A percentile compares a stretch with the other conserved stretches of the same genome.
Conservation (phyloP, 2,888 invertebrate genomes). For the Eumerus sabulonum region DNA sequence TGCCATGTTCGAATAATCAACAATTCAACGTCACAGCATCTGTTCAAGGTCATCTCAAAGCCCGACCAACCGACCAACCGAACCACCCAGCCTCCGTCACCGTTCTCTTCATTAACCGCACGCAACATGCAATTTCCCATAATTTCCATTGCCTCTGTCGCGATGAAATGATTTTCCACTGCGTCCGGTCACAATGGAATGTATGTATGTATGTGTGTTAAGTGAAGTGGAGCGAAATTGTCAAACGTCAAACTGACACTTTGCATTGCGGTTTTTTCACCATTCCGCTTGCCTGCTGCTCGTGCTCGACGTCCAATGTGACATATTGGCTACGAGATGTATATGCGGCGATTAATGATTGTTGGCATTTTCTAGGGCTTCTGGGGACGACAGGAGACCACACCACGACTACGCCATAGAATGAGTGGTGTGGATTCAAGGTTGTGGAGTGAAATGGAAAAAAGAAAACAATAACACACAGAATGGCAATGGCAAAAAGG, state of each 20-base stretch:
- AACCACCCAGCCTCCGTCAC: constrained; percentile 7
- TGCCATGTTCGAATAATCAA: constrained; percentile 17
- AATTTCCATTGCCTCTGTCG: neutral
- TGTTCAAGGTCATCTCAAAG: constrained; percentile 1
- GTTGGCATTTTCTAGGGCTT: constrained; percentile 63
- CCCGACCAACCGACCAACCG: no score
- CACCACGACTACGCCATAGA: no score
- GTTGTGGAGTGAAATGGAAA: constrained; percentile 26
- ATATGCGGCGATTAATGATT: constrained; percentile 43
- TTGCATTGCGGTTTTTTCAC: constrained; percentile 44
- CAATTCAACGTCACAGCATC: constrained; percentile 6
- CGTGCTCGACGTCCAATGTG: constrained; percentile 9
- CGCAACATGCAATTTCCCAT: constrained; percentile 48
- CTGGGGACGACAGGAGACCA: neutral
- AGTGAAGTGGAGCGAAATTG: constrained; percentile 13
- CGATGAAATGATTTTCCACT: constrained; percentile 11
- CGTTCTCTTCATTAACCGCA: constrained; percentile 8
- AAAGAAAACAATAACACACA: neutral
- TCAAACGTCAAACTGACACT: constrained; percentile 52
- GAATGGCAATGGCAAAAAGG: no score
- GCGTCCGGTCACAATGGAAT: no score
- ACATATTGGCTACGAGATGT: constrained; percentile 61
- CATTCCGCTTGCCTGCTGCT: constrained; percentile 17
- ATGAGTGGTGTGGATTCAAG: constrained; percentile 15
- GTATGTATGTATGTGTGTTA: constrained; percentile 5